Base-by-base conservation (phyloP, 2,113 vertebrate species). In the Trematocara variabile region DNA sequence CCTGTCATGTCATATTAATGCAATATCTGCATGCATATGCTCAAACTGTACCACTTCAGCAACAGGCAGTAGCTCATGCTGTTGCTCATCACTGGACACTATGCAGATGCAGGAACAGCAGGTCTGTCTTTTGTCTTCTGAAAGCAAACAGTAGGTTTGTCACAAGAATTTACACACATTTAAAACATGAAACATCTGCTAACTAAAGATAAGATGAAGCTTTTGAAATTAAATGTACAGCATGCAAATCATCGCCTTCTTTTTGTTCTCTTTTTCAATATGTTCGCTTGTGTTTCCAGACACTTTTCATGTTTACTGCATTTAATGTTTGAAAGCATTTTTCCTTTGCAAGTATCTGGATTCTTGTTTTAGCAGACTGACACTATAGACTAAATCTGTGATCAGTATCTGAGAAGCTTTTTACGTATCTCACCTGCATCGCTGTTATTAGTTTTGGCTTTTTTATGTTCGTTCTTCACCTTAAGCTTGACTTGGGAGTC, bases 1-100 rank as follows among this genome's bases (percentile, higher is more conserved):
- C 1, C 39, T n/a, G 39, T 11, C 20, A 7, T 16, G 65, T 6
- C 4, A 5, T 13, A 13, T 0, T 48, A 28, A 12, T 34, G 6
- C n/a, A 44, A 25, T 14, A 58, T 82, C 12, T 63, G 41, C 55
- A 25, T 46, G 58, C 10, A 3, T 39, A 3, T 10, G 6, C 34
- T 12, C 39, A 70, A 70, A 10, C 9, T 48, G 46, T 88, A 95
- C 94, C 93, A 89, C 89, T 25, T 88, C 68, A 20, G 44, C 9
- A 34, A 54, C 22, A n/a, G 91, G 79, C 28, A 88, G 82, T 60
- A 88, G 37, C 30, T 93, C 89, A 8, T 82, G 54, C 6, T 78
- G 87, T 25, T 81, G 73, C 20, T 89, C 79, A 18, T n/a, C 5
- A 2, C 18, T 34, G n/a, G 87, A 28, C 12, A 52, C 77, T 46